These are phyloP conservation scores for Siphlonurus alternatus DNA, from an alignment of 2,888 invertebrate genomes.

Conservation along the genomic window DNA sequence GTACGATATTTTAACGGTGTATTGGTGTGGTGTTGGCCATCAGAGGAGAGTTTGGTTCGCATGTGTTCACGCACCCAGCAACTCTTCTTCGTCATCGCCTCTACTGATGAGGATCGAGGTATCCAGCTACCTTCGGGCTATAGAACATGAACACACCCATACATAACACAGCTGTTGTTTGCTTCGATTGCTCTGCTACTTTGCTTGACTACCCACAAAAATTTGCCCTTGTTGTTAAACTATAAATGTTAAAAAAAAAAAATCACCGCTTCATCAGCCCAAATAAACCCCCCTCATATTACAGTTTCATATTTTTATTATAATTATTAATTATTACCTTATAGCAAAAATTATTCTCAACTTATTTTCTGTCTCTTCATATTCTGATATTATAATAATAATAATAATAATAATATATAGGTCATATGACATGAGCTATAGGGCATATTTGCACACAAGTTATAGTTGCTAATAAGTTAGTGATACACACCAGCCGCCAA, in stretches of 20 bases:
- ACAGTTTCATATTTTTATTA: background rate
- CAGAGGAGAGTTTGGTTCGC: background rate
- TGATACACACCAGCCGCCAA: background rate
- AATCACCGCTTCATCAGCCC: background rate
- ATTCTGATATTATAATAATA: background rate
- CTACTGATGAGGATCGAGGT: background rate
- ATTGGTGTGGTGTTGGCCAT: background rate
- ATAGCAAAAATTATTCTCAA: background rate
- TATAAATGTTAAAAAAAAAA: too few species aligned
- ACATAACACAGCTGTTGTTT: background rate
- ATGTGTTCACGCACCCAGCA: background rate
- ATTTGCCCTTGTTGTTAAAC: background rate
- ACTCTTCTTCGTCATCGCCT: background rate
- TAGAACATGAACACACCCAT: background rate
- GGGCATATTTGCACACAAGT: background rate
- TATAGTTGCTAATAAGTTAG: background rate
- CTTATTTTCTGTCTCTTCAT: background rate
- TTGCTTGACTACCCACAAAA: background rate
- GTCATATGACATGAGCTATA: background rate
- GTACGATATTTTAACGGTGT: background rate
- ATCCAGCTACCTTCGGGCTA: background rate
- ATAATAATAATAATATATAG: background rate
- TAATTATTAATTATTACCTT: too few species aligned
- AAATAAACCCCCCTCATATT: background rate
- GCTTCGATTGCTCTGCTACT: background rate